Evolutionary conservation across 2,113 vertebrate species (phyloP), one percentile per base, ranked within the genome.

Genomic region (Solea solea): DNA sequence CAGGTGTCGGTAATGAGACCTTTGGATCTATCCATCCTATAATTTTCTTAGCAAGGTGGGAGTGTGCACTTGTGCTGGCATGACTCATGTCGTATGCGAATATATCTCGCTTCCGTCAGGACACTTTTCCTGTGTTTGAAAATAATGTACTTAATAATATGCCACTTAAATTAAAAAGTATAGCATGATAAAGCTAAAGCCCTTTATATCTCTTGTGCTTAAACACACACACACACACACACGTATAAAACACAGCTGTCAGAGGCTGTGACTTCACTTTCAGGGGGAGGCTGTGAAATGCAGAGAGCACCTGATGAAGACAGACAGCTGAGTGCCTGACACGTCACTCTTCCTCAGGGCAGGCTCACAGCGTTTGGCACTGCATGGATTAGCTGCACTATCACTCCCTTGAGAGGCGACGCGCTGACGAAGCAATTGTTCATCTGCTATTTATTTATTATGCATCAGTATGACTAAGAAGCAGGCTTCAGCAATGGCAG

Each of bases 1-100:
- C 49, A 67, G 65, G 42, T 15, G 11, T 64, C 3, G 21, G 65
- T 81, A 81, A 86, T 84, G 44, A 78, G 50, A 76, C 69, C 34
- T 76, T 74, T 71, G 67, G 40, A 69, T 75, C 25, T 3, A 60
- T 55, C 58, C 44, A 64, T 64, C 48, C 69, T 77, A 59, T 87
- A 65, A 87, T 87, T 90, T 75, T 64, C 27, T 44, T 1, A 5
- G 21, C 48, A 25, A 58, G 55, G 62, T 63, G 1, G 28, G 51
- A 44, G 15, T 7, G 49, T 34, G 44, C 62, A 50, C 8, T 53
- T 67, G 63, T 70, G 48, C 72, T 46, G 64, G 13, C 51, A 59
- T 64, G 64, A 78, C 66, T 74, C 69, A 57, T 50, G 14, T 52
- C 10, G 58, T 45, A 44, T 25, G 25, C 14, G 58, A 45, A 59